Base-by-base conservation (phyloP, 2,888 invertebrate species). In the Matsumyia berberina region DNA sequence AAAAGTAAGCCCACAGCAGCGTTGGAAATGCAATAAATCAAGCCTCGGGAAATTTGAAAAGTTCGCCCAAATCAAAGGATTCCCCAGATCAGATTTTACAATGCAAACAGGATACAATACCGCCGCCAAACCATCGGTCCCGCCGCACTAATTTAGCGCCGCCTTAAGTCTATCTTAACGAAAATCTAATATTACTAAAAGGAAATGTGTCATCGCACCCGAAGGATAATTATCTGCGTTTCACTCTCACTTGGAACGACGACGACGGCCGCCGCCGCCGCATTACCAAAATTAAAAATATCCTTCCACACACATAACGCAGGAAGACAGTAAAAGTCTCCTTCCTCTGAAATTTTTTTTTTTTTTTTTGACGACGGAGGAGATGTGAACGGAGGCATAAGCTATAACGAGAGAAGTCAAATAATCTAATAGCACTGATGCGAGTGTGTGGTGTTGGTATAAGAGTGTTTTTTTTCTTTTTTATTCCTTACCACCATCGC, bases 151-250 rank as follows among this genome's bases (percentile, higher is more conserved):
- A 83, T 74, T 83, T 74, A 67, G 73, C 72, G 74, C 67, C 35
- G 58, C 62, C 62, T 81, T 69, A 69, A 67, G 62, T 67, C 72
- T 62, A 67, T 83, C 83, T 69, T 62, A 69, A 69, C 62, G 83
- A 83, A 79, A 83, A 83, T 83, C 83, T 83, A 83, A 83, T 83
- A 83, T 79, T 73, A 57, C 83, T 83, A 83, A 83, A 79, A 83
- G 83, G 78, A 83, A 83, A 83, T 83, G 79, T 83, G 73, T 79
- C 83, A 79, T 79, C 73, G 51, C 78, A 64, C 67, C 73, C 78
- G 57, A 69, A 78, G 79, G 67, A 83, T 83, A 83, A 83, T 83
- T 83, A 83, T 79, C 57, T 83, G 4, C 12, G 46, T 12, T 35
- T 24, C 8, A 19, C 66, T 31, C 24, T 12, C 24, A 37, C 29